Evolutionary conservation across 1,140 invertebrate species (phyloP).

Genomic region (Drosophila persimilis): DNA sequence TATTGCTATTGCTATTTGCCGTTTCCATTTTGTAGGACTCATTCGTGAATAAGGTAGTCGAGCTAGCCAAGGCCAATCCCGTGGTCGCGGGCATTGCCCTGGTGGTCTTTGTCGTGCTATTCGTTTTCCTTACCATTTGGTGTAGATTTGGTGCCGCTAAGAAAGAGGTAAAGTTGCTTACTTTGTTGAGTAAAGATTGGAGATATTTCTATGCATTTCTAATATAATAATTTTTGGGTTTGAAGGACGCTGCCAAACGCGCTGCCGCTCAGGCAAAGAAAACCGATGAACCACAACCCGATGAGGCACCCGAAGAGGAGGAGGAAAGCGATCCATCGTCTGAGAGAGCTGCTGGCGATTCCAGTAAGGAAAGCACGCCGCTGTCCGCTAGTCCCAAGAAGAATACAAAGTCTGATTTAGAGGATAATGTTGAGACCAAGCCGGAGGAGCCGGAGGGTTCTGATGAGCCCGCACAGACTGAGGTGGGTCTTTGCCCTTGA

Average conservation of each 20-base stretch:
- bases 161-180: constrained; percentile 70
- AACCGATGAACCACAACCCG: constrained; percentile 62
- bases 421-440: constrained; percentile 57
- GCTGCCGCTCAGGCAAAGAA: constrained; percentile 60
- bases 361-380: constrained; percentile 56
- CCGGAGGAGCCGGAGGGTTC: constrained; percentile 30
- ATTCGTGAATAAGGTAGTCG: constrained; percentile 90
- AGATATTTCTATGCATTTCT: background rate
- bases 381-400: constrained; percentile 71
- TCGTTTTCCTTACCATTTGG: constrained; percentile 88
- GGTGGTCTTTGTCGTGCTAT: constrained; percentile 84
- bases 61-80: constrained; percentile 93
- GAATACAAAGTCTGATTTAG: constrained; percentile 77
- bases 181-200: background rate
- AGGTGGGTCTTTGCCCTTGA: constrained; percentile 30
- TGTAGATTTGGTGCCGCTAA: constrained; percentile 73
- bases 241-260: constrained; percentile 44
- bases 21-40: constrained; percentile 87
- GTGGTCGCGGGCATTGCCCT: constrained; percentile 96
- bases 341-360: constrained; percentile 38
- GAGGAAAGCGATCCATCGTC: constrained; percentile 47
- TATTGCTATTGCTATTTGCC: constrained; percentile 51
- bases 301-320: constrained; percentile 56
- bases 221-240: constrained; percentile 1
- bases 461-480: constrained; percentile 67